phyloP scores from a whole-genome alignment of 1,140 invertebrate genomes.

The Drosophila sulfurigaster region DNA sequence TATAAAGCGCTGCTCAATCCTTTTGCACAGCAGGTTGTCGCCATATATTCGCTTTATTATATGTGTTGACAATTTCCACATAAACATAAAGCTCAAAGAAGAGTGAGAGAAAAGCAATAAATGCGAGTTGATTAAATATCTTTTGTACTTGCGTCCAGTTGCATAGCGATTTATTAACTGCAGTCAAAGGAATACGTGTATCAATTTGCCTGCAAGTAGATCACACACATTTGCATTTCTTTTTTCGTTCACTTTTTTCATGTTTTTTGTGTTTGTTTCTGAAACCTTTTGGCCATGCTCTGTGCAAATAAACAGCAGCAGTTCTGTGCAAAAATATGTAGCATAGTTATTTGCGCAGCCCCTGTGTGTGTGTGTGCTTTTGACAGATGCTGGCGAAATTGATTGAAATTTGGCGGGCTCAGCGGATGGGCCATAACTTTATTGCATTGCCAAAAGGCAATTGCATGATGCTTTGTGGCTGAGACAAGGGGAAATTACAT shows the following conservation, averaged over 20 bases:
- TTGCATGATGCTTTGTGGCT: constrained; percentile 18
- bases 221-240: neutral
- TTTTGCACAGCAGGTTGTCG: neutral
- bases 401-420: constrained; percentile 33
- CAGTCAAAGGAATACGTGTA: neutral
- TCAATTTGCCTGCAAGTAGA: constrained; percentile 8
- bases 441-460: constrained; percentile 14
- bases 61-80: neutral
- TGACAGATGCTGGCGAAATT: constrained; percentile 36
- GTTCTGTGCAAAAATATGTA: constrained; percentile 23
- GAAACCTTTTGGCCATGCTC: constrained; percentile 29
- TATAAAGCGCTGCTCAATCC: neutral
- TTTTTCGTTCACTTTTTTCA: neutral
- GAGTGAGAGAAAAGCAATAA: too few relatives aligned
- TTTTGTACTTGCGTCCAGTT: neutral
- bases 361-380: constrained; percentile 11
- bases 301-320: constrained; percentile 54
- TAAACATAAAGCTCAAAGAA: too few relatives aligned
- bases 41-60: neutral
- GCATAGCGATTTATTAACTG: constrained; percentile 10
- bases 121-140: constrained; percentile 4
- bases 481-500: constrained; percentile 12
- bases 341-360: constrained; percentile 17
- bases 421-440: constrained; percentile 15
- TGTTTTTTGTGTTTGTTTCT: neutral